Evolutionary conservation across 1,140 invertebrate species (phyloP), one percentile per base, ranked within the genome.

Genomic region (Drosophila parvula): DNA sequence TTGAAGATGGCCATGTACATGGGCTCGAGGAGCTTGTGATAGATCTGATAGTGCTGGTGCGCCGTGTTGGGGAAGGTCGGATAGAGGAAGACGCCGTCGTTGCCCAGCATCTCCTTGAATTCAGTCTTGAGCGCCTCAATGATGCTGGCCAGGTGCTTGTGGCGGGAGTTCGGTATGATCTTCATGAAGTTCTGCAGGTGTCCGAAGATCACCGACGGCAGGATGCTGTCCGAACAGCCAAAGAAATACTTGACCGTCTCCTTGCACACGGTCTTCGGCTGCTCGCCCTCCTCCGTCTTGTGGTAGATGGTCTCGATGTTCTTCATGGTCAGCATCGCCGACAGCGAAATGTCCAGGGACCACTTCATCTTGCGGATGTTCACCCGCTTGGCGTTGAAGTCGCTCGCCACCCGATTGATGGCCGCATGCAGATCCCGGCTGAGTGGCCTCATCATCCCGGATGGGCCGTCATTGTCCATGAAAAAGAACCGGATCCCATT

Each of bases 1-100:
- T 98, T 98, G 91, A 98, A 98, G 64, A 98, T 94, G 27, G 94
- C 95, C 76, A 96, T 94, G 91, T 98, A 98, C 14, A 94, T 94
- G 80, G 95, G 95, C 92, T 98, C 96, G 47, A 95, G 93, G 10
- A 96, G 92, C 74, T 95, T 96, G 68, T 95, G 94, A 53, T 95
- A 94, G 41, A 96, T 94, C 79, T 97, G 94, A 79, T 95, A 95
- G 90, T 97, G 97, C 88, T 95, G 95, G 61, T 95, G 94, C 10
- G 97, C 97, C 34, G 95, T 92, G 34, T 94, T 93, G 6, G 96
- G 95, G 88, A 96, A 97, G 14, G 96, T 94, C 7, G 97, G 97
- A 88, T 95, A 97, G 4, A 98, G 92, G 38, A 98, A 93, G 18
- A 98, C 95, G 8, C 95, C 96, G 84, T 98, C 94, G 57, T 96